phyloP scores from a whole-genome alignment of 2,113 vertebrate genomes.

The Ammodytes dubius region DNA sequence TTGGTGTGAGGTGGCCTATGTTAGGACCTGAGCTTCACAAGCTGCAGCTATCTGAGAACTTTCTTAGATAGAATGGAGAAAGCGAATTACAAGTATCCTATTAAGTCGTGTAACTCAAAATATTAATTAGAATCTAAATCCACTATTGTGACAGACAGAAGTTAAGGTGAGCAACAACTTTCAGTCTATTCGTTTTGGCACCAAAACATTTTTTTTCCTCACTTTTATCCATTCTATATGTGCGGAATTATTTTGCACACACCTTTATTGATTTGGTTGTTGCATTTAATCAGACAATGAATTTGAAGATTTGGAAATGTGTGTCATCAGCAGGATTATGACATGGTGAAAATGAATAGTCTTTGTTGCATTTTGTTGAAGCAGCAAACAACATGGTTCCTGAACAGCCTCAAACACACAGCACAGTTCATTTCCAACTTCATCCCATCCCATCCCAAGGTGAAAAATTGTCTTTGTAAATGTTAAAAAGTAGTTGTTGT shows the following conservation, averaged over 20 bases:
- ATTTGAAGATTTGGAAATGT: background rate
- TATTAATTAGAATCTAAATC: background rate
- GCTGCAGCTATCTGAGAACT: constrained; percentile 1
- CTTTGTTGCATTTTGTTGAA: constrained; percentile 8
- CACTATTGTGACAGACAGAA: background rate
- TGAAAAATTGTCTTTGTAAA: constrained; percentile 2
- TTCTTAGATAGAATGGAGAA: background rate
- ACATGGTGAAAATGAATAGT: background rate
- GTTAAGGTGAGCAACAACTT: background rate
- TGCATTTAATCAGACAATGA: background rate
- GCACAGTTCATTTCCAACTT: background rate
- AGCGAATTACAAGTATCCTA: background rate
- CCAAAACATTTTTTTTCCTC: background rate
- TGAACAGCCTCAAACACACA: background rate
- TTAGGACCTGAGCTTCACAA: background rate
- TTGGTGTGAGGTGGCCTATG: background rate
- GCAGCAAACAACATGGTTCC: background rate
- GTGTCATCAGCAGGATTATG: constrained; percentile 7
- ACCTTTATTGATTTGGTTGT: background rate
- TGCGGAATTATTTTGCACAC: background rate
- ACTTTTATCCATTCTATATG: background rate
- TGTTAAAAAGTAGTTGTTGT: background rate
- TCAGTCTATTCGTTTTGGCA: background rate
- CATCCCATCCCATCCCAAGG: background rate
- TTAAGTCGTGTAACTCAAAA: background rate